Base-by-base conservation (phyloP, 2,888 invertebrate species). In the Rosalia funebris region DNA sequence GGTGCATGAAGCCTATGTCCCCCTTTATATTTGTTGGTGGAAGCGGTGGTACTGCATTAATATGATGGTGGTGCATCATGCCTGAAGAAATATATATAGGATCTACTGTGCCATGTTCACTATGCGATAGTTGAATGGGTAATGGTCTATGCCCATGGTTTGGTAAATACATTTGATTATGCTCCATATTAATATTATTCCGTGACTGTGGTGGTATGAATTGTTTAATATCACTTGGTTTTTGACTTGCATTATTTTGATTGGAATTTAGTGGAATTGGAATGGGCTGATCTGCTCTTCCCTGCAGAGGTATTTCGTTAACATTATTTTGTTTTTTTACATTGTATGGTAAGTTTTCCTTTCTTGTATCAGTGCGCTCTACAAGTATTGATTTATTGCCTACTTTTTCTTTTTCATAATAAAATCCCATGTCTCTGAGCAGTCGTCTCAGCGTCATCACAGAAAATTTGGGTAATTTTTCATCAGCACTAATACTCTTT, bases 351-450 rank as follows among this genome's bases (percentile, higher is more conserved):
- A 41, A 42, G 39, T 15, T 55, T 16, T 50, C 56, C 16, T 61
- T 42, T 14, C 53, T 55, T 10, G 20, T 48, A 20, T 55, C 44
- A 37, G 20, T 4, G 59, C 74, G 78, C 61, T 81, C 81, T 4
- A 79, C 73, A 52, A 81, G 68, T 47, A 79, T 65, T n/a, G 77
- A 75, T 65, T 81, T 81, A 58, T 76, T 79, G 2, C 79, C 79
- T 62, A 71, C 60, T 47, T 69, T 68, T 52, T 80, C 79, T 54
- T 68, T 69, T 57, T 79, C 79, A 66, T 81, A 81, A 60, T 71
- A 76, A 70, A 80, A 81, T 3, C 81, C 81, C 81, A 81, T 81
- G 68, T 81, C 81, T 61, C 77, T 78, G 62, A 81, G 67, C 20
- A 81, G 63, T 47, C 81, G 70, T 15, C 81, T 63, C 12, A 81